Base-by-base conservation (phyloP, 2,888 invertebrate genomes). In the Dilophus febrilis region DNA sequence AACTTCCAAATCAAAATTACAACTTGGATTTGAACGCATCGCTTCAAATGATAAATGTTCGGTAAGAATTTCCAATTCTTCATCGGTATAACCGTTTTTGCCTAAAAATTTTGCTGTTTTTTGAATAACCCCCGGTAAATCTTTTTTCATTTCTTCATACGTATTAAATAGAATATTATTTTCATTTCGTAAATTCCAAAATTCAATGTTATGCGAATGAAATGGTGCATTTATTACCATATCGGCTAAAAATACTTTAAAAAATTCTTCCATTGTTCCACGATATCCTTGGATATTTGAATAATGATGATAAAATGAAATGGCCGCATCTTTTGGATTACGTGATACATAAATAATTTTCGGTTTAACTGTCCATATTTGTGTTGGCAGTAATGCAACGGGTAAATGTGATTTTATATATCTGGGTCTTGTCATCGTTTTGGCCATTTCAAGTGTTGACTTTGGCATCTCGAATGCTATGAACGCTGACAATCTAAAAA, bases 281-380 rank as follows among this genome's bases (percentile, higher is more conserved):
- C 26, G 16, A 35, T 37, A 43, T 10, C 35, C 38, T 13, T 42
- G 18, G 2, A 41, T 12, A n/a, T 35, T 16, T n/a, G n/a, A n/a
- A 12, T 31, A n/a, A 33, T 35, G 30, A 54, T 81, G 74, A 51
- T 75, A 85, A 56, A 71, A 83, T 0, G 84, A 84, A 1, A 83
- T 77, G 1, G 71, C 73, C 0, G 80, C 77, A 54, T 85, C 85
- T 54, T 81, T 76, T 0, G 84, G 82, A 56, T 86, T 82, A 45
- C 85, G 64, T 1, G 80, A 78, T 1, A 84, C 74, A 51, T 84
- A 85, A 34, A 85, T 69, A 35, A 82, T 64, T 67, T 38, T 41
- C 8, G 37, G 38, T 29, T 38, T 31, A 11, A 26, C 26, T n/a
- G 4, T 32, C 40, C 37, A 40, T 13, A 40, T 12, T n/a, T 37